Evolutionary conservation across 2,113 vertebrate genomes (phyloP).

Genomic region (Lates calcarifer): DNA sequence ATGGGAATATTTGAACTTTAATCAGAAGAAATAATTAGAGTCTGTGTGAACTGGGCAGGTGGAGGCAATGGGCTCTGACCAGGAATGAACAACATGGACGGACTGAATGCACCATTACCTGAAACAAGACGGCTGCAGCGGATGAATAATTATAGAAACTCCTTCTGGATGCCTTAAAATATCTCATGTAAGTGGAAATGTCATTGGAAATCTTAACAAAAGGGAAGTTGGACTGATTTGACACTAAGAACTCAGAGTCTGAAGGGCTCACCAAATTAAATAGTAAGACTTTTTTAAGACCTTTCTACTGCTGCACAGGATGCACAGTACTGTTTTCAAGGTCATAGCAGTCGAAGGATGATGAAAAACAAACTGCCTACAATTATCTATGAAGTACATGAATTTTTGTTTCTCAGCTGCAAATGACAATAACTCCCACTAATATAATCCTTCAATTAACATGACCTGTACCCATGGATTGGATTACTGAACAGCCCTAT

Average conservation of each 20-base stretch:
- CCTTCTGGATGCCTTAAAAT: neutral
- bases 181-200: neutral
- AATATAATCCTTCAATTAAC: neutral
- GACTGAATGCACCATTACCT: conserved; percentile 33
- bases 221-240: neutral
- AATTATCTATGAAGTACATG: neutral
- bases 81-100: conserved; percentile 17
- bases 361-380: neutral
- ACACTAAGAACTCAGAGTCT: neutral
- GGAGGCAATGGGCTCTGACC: conserved; percentile 53
- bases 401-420: neutral
- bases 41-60: conserved; percentile 46
- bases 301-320: neutral
- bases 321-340: neutral
- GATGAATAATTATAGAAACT: neutral
- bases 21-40: conserved; percentile 85
- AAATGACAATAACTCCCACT: neutral
- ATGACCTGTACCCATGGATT: neutral
- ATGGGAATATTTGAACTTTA: conserved; percentile 87
- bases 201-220: neutral
- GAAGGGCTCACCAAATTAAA: neutral
- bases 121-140: neutral
- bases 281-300: neutral
- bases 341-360: neutral
- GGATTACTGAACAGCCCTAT: no score